These are phyloP conservation scores for Diachasmimorpha longicaudata DNA, from an alignment of 1,140 invertebrate species.

Conservation along the genomic window DNA sequence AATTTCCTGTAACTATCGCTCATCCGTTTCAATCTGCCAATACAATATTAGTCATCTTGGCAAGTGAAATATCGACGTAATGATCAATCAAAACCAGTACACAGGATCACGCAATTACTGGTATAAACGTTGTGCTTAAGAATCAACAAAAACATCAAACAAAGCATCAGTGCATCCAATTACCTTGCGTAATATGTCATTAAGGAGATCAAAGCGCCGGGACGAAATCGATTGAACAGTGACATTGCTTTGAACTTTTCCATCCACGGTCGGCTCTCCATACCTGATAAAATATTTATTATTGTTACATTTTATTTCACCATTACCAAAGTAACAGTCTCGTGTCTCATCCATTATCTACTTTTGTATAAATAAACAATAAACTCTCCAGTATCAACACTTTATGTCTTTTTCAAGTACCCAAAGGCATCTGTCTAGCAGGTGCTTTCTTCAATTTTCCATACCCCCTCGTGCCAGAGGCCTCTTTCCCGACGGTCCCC, in stretches of 20 bases:
- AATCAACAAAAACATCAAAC: not conserved
- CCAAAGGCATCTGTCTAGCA: not conserved
- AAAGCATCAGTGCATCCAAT: not conserved
- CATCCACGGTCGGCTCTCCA: constrained; percentile 29
- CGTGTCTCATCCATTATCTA: not conserved
- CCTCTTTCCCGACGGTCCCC: not conserved
- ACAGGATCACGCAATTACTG: not conserved
- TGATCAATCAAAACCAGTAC: not conserved
- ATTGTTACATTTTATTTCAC: constrained; percentile 12
- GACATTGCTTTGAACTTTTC: constrained; percentile 25
- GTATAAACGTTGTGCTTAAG: not conserved
- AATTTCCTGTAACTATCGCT: not conserved
- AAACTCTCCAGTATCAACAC: not conserved
- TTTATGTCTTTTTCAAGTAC: not conserved
- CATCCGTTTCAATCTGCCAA: not conserved
- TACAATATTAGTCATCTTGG: not conserved
- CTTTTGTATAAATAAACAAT: not conserved
- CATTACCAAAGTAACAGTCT: not conserved
- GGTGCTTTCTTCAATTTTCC: not conserved
- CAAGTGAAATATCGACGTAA: not conserved
- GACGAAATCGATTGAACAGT: not conserved
- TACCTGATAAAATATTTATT: not conserved
- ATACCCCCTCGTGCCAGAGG: not conserved
- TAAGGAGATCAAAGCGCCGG: constrained; percentile 19
- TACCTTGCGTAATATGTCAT: constrained; percentile 35